These are phyloP conservation scores for Heloderma charlesbogerti DNA, from an alignment of 2,113 vertebrate genomes.

Conservation along the genomic window DNA sequence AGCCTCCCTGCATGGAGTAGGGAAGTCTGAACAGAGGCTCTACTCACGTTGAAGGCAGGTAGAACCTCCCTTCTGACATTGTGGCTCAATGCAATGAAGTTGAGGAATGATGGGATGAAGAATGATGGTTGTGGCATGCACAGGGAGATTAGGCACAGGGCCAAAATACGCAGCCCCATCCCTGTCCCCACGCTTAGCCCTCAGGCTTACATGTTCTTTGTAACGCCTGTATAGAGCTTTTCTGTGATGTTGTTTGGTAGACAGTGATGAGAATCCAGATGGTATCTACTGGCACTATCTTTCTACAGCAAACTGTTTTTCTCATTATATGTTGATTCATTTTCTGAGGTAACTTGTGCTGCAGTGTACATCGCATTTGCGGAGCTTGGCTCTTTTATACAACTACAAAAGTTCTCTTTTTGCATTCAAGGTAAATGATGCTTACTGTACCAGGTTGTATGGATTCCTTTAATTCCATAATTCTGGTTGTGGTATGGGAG, in stretches of 20 bases:
- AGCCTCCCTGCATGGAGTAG: too few relatives aligned
- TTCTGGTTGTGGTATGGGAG: neutral
- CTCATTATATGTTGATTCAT: neutral
- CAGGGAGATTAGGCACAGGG: too few relatives aligned
- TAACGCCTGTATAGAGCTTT: too few relatives aligned
- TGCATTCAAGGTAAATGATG: neutral
- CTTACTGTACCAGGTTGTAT: neutral
- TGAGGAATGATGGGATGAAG: too few relatives aligned
- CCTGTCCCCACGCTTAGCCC: too few relatives aligned
- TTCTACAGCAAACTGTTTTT: neutral
- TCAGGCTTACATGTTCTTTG: too few relatives aligned
- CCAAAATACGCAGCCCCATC: too few relatives aligned
- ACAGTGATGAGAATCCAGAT: neutral
- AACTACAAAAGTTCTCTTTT: neutral
- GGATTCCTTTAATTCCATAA: neutral
- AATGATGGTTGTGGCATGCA: too few relatives aligned
- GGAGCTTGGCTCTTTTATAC: neutral
- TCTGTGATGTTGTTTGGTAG: neutral
- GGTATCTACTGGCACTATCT: neutral
- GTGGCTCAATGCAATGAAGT: too few relatives aligned
- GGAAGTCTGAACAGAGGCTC: too few relatives aligned
- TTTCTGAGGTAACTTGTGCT: neutral
- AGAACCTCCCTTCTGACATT: too few relatives aligned
- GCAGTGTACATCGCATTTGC: neutral
- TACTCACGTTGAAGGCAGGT: too few relatives aligned